Evolutionary conservation across 2,888 invertebrate species (phyloP).

Genomic region (Acheta domesticus): DNA sequence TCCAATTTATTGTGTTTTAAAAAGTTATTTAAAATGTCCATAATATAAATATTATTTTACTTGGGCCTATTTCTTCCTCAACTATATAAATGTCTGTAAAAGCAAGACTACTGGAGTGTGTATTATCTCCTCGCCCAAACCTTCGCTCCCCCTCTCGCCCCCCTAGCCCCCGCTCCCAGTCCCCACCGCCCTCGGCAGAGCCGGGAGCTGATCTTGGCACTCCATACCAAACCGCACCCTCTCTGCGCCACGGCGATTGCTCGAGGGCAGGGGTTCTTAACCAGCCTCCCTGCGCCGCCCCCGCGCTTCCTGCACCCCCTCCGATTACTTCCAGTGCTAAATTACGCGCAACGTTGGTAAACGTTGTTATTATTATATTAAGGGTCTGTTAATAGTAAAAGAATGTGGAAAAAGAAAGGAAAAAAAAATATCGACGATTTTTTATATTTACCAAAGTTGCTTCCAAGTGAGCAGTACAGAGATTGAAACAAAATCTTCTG

Average conservation of each 20-base stretch:
- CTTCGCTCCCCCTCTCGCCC: too few relatives aligned
- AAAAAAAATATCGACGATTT: too few relatives aligned
- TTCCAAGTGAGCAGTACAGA: too few relatives aligned
- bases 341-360: neutral
- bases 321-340: neutral
- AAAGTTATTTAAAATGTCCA: constrained; percentile 11
- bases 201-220: neutral
- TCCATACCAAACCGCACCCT: neutral
- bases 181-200: neutral
- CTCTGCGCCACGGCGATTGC: neutral
- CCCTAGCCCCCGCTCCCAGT: neutral
- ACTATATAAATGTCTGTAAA: constrained; percentile 8
- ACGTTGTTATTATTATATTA: neutral
- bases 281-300: neutral
- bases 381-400: too few relatives aligned
- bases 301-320: neutral
- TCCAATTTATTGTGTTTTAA: constrained; percentile 18
- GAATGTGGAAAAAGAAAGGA: too few relatives aligned
- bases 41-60: constrained; percentile 22
- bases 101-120: neutral
- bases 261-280: constrained; percentile 2
- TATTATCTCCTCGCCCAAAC: neutral
- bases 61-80: constrained; percentile 18
- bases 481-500: too few relatives aligned
- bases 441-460: too few relatives aligned